Evolutionary conservation across 2,113 vertebrate genomes (phyloP).

Genomic region (Actinemys pallida): DNA sequence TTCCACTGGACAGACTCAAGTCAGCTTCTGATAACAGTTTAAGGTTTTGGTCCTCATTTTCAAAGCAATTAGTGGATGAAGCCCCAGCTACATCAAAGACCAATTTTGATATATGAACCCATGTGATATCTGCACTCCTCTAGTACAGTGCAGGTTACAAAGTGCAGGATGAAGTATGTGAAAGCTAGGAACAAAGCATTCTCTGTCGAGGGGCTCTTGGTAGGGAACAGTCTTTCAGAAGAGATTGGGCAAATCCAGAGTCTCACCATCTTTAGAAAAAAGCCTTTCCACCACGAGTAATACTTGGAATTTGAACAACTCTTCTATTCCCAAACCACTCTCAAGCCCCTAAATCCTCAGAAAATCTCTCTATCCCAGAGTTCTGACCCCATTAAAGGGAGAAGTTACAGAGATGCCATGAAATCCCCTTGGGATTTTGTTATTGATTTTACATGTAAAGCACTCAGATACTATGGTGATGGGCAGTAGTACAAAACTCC

Average conservation of each 20-base stretch:
- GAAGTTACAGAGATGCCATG: background rate
- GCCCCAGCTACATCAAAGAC: background rate
- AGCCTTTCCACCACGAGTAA: background rate
- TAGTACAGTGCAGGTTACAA: background rate
- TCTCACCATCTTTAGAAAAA: too few relatives aligned
- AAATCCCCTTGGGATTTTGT: background rate
- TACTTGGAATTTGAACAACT: background rate
- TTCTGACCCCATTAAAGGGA: background rate
- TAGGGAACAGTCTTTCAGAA: background rate
- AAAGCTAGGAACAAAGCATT: background rate
- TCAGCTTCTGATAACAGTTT: background rate
- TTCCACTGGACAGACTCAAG: background rate
- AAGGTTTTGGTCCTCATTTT: background rate
- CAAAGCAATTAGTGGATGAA: background rate
- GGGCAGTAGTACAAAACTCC: background rate
- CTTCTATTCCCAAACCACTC: background rate
- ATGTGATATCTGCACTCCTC: background rate
- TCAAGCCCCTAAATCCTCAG: background rate
- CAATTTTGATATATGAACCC: background rate
- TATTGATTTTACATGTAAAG: background rate
- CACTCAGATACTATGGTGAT: background rate
- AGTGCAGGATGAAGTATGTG: background rate
- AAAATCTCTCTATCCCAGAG: background rate
- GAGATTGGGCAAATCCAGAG: background rate
- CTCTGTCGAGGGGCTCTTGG: background rate